Percentiles rank a stretch among this genome's conserved stretches.
Conservation (phyloP, 1,140 invertebrate genomes). For the Diabrotica undecimpunctata region DNA sequence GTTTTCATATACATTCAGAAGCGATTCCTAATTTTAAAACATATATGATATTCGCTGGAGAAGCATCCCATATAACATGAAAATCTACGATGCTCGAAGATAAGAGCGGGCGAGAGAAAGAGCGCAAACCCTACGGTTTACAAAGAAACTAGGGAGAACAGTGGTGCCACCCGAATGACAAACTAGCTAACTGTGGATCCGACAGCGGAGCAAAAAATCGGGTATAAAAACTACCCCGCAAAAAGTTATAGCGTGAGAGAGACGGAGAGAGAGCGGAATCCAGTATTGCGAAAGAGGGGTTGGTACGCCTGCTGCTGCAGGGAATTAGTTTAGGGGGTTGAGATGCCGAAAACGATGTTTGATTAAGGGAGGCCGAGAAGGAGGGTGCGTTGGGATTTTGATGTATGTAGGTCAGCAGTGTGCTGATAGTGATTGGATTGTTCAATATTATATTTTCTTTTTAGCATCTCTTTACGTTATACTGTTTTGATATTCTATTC, state of each 20-base stretch:
- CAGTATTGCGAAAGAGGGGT: conserved; percentile 29
- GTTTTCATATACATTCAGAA: too few relatives aligned
- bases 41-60: not conserved
- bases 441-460: not conserved
- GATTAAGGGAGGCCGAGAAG: conserved; percentile 10
- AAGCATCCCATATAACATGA: too few relatives aligned
- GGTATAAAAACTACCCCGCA: conserved; percentile 37
- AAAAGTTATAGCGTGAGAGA: conserved; percentile 28
- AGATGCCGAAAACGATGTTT: conserved; percentile 16
- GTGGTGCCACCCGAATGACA: conserved; percentile 45
- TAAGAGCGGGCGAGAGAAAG: not conserved
- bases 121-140: conserved; percentile 21
- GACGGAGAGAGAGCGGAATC: conserved; percentile 26
- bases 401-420: conserved; percentile 8
- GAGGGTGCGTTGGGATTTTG: not conserved
- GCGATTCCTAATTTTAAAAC: not conserved
- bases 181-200: conserved; percentile 48
- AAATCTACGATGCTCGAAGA: not conserved
- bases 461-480: too few relatives aligned
- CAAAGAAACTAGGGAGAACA: conserved; percentile 31
- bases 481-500: too few relatives aligned
- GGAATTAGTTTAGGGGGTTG: conserved; percentile 29
- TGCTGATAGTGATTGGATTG: not conserved
- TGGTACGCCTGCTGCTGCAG: conserved; percentile 21
- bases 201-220: conserved; percentile 40